Conservation (phyloP, 2,797 vertebrate species). For the Delichon dasypus region DNA sequence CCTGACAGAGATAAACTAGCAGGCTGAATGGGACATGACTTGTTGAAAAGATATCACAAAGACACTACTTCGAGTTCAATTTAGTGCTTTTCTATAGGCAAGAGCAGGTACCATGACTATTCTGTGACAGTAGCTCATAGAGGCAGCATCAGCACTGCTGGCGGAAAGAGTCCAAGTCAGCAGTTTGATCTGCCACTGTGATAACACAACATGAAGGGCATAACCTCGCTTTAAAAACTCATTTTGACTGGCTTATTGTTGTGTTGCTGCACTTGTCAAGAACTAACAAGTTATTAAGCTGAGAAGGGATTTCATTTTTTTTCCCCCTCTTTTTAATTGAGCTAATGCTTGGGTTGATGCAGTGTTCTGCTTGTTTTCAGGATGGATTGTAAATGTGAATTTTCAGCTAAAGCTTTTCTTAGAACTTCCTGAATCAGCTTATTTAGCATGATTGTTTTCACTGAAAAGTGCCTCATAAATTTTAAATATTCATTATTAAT, state of each 20-base stretch:
- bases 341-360: conserved; percentile 20
- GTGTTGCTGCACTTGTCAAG: conserved; percentile 63
- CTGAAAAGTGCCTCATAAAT: not conserved
- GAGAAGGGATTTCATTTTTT: conserved; percentile 47
- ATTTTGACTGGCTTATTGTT: conserved; percentile 68
- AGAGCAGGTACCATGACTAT: conserved; percentile 66
- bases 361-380: conserved; percentile 18
- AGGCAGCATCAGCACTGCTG: conserved; percentile 55
- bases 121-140: conserved; percentile 62
- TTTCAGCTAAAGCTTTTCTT: conserved; percentile 43
- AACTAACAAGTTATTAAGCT: conserved; percentile 63
- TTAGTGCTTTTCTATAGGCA: conserved; percentile 67
- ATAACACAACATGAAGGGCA: conserved; percentile 69
- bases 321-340: conserved; percentile 48
- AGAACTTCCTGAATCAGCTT: conserved; percentile 23
- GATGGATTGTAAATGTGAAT: conserved; percentile 18
- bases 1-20: conserved; percentile 81
- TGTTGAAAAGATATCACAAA: conserved; percentile 81
- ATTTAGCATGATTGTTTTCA: conserved; percentile 19
- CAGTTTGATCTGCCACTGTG: conserved; percentile 65
- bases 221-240: conserved; percentile 68
- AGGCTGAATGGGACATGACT: conserved; percentile 81
- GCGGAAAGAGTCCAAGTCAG: conserved; percentile 68
- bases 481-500: conserved; percentile 31
- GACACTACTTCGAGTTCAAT: conserved; percentile 79